These are phyloP conservation scores for Anolis sagrei DNA, from an alignment of 2,113 vertebrate species.

Conservation along the genomic window DNA sequence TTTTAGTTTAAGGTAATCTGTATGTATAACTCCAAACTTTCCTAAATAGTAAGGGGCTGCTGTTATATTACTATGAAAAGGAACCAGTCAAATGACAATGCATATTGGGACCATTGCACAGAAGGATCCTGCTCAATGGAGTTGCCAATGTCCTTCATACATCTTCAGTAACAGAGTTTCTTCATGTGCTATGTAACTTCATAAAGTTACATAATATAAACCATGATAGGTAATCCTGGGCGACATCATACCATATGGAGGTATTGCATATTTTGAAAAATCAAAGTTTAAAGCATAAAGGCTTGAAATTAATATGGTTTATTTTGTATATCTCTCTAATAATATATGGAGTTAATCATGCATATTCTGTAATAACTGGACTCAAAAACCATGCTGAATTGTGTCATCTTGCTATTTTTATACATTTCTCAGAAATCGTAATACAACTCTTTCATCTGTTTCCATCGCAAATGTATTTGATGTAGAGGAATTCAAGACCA, in stretches of 20 bases:
- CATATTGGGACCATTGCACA: too few relatives aligned
- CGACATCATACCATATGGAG: background rate
- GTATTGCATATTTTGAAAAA: background rate
- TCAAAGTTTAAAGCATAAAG: background rate
- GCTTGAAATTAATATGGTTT: constrained; percentile 3
- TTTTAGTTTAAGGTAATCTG: background rate
- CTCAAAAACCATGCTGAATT: background rate
- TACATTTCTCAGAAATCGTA: background rate
- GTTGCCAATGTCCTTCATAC: too few relatives aligned
- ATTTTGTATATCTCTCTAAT: background rate
- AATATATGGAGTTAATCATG: background rate
- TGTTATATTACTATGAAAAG: too few relatives aligned
- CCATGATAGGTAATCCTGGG: too few relatives aligned
- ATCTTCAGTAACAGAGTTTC: too few relatives aligned
- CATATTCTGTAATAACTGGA: background rate
- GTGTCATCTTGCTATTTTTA: background rate
- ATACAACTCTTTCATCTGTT: background rate
- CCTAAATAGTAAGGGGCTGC: too few relatives aligned
- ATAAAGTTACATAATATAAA: too few relatives aligned
- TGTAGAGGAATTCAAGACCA: background rate
- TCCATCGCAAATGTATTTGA: background rate
- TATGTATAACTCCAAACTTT: too few relatives aligned
- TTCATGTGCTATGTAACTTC: too few relatives aligned
- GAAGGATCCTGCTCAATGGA: too few relatives aligned
- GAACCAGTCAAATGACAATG: too few relatives aligned